Evolutionary conservation across 2,888 invertebrate species (phyloP), one percentile per base, ranked within the genome.

Genomic region (Cephus pulcher): DNA sequence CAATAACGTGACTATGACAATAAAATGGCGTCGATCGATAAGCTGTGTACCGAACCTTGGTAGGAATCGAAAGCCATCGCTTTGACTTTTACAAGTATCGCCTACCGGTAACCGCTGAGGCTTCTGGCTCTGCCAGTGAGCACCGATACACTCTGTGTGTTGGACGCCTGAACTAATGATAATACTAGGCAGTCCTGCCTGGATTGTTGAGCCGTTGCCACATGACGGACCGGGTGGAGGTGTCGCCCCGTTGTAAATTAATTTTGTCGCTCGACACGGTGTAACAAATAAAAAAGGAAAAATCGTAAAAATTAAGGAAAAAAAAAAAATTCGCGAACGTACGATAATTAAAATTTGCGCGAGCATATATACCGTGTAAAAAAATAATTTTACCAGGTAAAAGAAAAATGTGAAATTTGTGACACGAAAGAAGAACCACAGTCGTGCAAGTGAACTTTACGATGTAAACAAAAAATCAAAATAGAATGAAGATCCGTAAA

Each of bases 151-250:
- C 71, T 33, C 56, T 34, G 33, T 34, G 71, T 23, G 71, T 71
- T 34, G 71, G 34, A 71, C 71, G 71, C 71, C 71, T 34, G 71
- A 9, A 71, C 71, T 71, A 71, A 71, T 71, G 71, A 79, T 75
- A 77, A 79, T 74, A n/a, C 70, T 35, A 35, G 79, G 71, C 83
- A 83, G 83, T 85, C 69, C 76, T 76, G 75, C 77, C 75, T 76
- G 80, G 79, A 82, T 85, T 84, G 82, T 83, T 78, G 79, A 81
- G 80, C 83, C 74, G 80, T 82, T 79, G 82, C 79, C 80, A 82
- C 82, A 79, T 71, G 75, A 76, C 73, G 71, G 70, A 23, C n/a
- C n/a, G 30, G 73, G 73, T 71, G 56, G 6, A 76, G 68, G 30
- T 33, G 71, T 23, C 56, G 56, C 56, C 23, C 23, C 56, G 56